Base-by-base conservation (phyloP, 2,113 vertebrate genomes). In the Tretioscincus oriximinensis region DNA sequence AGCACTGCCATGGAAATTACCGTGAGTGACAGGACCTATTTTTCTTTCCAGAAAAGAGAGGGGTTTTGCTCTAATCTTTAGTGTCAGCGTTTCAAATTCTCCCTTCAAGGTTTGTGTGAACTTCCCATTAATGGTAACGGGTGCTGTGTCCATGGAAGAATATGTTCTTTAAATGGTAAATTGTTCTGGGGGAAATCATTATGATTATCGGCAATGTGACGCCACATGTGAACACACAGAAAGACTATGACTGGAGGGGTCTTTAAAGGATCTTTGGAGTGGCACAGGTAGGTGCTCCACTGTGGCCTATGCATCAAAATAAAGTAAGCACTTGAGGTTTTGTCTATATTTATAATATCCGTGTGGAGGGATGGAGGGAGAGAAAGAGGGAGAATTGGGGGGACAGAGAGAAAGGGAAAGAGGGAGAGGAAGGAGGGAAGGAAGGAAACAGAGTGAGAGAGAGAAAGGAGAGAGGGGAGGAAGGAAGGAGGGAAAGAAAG, bases 111-210 rank as follows among this genome's bases (percentile, higher is more conserved):
- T 85, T 88, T 85, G 84, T 76, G 77, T 68, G 69, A 86, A 87
- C 90, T 84, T 86, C 71, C 78, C 82, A 83, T 88, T 75, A 85
- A 82, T 88, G 78, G 80, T 84, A 87, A 87, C 16, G 81, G 49
- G 35, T 86, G 20, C 80, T 81, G 87, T 63, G 76, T 45, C 77
- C 16, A 73, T 45, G 58, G 61, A 31, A 89, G 71, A 89, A 77
- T 29, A 81, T 64, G 76, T 85, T 85, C 78, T 77, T 80, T 90
- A 89, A 88, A 90, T 72, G 45, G 77, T 85, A 88, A 90, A 85
- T 20, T 82, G 71, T 74, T 86, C 85, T 86, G 88, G 77, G 35
- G 82, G 84, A 84, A 90, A 70, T 47, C 84, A 84, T 84, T 86
- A 82, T 26, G 81, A 73, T 87, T 82, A 75, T 31, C 35, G 54